These are phyloP conservation scores for Dioctria linearis DNA, from an alignment of 2,888 invertebrate genomes.

Conservation along the genomic window DNA sequence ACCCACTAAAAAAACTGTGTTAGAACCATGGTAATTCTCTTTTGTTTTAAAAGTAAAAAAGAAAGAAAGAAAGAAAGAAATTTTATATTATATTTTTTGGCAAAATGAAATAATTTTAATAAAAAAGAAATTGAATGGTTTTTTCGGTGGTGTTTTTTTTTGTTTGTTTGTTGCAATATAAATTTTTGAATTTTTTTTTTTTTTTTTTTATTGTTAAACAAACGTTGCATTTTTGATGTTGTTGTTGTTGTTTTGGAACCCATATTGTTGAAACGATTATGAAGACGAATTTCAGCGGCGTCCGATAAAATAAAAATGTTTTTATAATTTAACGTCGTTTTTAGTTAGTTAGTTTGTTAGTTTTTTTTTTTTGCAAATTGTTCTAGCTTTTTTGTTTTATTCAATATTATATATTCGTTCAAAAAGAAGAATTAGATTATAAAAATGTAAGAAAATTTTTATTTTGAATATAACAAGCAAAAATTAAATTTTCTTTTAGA, in stretches of 20 bases:
- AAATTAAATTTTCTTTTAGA: slow-evolving; percentile 31
- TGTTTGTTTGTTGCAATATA: not conserved
- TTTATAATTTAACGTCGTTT: slow-evolving; percentile 47
- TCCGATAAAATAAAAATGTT: slow-evolving; percentile 52
- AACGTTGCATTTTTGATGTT: slow-evolving; percentile 36
- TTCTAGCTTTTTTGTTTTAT: no score
- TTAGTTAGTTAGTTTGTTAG: not conserved
- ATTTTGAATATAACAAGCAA: not conserved
- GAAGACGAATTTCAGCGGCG: slow-evolving; percentile 43
- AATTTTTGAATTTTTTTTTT: not conserved
- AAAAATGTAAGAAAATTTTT: not conserved
- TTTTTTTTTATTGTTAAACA: not conserved
- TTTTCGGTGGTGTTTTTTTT: slow-evolving; percentile 19
- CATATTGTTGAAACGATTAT: slow-evolving; percentile 45
- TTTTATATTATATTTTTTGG: slow-evolving; percentile 35
- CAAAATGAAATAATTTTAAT: slow-evolving; percentile 6
- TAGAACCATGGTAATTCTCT: slow-evolving; percentile 98
- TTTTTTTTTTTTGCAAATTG: no score
- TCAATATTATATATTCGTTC: not conserved
- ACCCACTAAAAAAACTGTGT: slow-evolving; percentile 97
- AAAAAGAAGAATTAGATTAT: not conserved
- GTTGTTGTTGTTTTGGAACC: slow-evolving; percentile 39
- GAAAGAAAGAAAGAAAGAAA: no score
- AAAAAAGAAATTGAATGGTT: slow-evolving; percentile 1
- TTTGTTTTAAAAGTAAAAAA: slow-evolving; percentile 63